phyloP scores from a whole-genome alignment of 2,888 invertebrate genomes.

The Junonia oenone region DNA sequence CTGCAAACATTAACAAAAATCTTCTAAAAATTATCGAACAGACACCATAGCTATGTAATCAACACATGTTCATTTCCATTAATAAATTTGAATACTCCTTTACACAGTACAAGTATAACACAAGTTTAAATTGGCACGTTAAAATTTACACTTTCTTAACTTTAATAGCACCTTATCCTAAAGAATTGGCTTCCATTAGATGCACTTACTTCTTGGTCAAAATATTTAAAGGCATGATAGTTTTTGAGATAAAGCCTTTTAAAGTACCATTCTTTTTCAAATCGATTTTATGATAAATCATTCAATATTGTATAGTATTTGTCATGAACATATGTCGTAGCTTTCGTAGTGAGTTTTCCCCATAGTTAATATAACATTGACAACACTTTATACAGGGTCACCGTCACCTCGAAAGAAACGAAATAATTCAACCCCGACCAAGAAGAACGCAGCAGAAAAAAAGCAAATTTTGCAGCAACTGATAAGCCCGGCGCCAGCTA shows the following conservation, averaged over 20 bases:
- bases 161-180: slow-evolving; percentile 46
- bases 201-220: slow-evolving; percentile 42
- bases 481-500: slow-evolving; percentile 83
- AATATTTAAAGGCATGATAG: slow-evolving; percentile 49
- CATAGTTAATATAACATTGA: slow-evolving; percentile 29
- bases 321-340: slow-evolving; percentile 55
- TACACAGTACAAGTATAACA: slow-evolving; percentile 27
- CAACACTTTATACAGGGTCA: slow-evolving; percentile 77
- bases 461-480: slow-evolving; percentile 88
- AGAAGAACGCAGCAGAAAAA: slow-evolving; percentile 87
- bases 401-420: slow-evolving; percentile 89
- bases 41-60: slow-evolving; percentile 27
- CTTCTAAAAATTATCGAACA: slow-evolving; percentile 9
- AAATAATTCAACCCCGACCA: slow-evolving; percentile 88
- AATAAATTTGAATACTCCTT: slow-evolving; percentile 24
- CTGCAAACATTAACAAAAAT: not conserved
- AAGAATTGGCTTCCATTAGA: slow-evolving; percentile 69
- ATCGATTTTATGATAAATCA: slow-evolving; percentile 32
- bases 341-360: slow-evolving; percentile 40
- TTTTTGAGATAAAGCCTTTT: slow-evolving; percentile 29
- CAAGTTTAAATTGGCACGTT: slow-evolving; percentile 40
- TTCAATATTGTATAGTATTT: slow-evolving; percentile 45
- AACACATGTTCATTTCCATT: slow-evolving; percentile 22
- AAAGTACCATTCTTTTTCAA: slow-evolving; percentile 31
- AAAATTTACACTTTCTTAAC: slow-evolving; percentile 31